Percentiles rank a stretch among this genome's conserved stretches.
Conservation (phyloP, 2,113 vertebrate genomes). For the Eidolon helvum region DNA sequence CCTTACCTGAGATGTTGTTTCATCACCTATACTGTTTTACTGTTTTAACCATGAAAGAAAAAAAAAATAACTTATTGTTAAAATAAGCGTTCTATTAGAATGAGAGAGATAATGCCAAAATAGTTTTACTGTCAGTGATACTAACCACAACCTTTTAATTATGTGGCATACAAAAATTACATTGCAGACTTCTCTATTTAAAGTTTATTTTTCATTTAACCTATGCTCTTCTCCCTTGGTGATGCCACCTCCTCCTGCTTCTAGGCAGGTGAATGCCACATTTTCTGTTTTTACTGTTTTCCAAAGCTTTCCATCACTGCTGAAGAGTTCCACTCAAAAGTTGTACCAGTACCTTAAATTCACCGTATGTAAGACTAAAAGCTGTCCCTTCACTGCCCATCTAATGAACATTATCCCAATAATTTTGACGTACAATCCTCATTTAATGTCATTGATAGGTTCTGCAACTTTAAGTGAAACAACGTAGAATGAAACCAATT, state of each 20-base stretch:
- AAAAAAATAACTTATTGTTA: constrained; percentile 10
- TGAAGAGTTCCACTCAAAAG: not conserved
- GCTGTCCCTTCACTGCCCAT: not conserved
- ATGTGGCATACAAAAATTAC: not conserved
- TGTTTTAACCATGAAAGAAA: constrained; percentile 53
- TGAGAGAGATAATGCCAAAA: not conserved
- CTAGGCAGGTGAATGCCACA: not conserved
- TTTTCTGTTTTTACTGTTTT: not conserved
- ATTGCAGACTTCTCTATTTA: not conserved
- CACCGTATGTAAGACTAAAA: not conserved
- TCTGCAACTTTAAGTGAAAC: not conserved
- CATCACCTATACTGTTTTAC: constrained; percentile 11
- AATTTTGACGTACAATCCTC: not conserved
- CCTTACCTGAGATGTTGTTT: constrained; percentile 54
- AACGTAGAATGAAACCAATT: not conserved
- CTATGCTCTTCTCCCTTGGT: not conserved
- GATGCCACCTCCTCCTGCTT: not conserved
- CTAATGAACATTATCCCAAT: not conserved
- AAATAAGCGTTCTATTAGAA: constrained; percentile 25
- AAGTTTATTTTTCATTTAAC: not conserved
- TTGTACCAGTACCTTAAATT: not conserved
- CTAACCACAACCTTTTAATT: not conserved
- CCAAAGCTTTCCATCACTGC: not conserved
- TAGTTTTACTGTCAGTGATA: not conserved
- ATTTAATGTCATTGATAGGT: not conserved